These are phyloP conservation scores for Zygothrica quintamaculata DNA, from an alignment of 2,888 invertebrate genomes.

Conservation along the genomic window DNA sequence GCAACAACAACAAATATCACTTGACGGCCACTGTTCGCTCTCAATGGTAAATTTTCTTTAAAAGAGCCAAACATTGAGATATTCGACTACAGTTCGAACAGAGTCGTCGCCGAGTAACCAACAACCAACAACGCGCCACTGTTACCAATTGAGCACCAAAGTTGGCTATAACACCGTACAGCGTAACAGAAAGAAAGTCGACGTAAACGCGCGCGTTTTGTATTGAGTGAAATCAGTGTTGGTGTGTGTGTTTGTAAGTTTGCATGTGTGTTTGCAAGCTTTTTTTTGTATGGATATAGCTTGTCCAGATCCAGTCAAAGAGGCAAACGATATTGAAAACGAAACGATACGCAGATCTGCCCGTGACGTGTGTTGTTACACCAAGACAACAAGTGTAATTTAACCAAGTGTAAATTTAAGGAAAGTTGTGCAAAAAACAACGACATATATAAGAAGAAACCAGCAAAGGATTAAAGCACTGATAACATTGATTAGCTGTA, in stretches of 20 bases:
- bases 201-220: constrained; percentile 50
- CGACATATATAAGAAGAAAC: too few relatives aligned
- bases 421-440: constrained; percentile 61
- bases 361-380: constrained; percentile 5
- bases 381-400: constrained; percentile 44
- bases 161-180: too few relatives aligned
- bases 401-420: constrained; percentile 59
- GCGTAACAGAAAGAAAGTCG: constrained; percentile 68
- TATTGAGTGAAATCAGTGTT: constrained; percentile 65
- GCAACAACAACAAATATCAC: constrained; percentile 37
- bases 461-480: constrained; percentile 4
- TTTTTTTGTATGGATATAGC: constrained; percentile 9
- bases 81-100: constrained; percentile 75
- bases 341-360: constrained; percentile 48
- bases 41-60: constrained; percentile 76
- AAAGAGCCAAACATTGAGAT: constrained; percentile 63
- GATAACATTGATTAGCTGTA: constrained; percentile 47
- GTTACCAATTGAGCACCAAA: constrained; percentile 8
- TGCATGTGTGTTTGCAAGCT: constrained; percentile 14
- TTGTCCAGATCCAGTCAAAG: constrained; percentile 4
- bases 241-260: constrained; percentile 9
- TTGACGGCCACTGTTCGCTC: constrained; percentile 33
- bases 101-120: constrained; percentile 73
- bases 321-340: constrained; percentile 50
- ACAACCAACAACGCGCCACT: constrained; percentile 4